Evolutionary conservation across 2,113 vertebrate species (phyloP).

Genomic region (Aphyosemion australe): DNA sequence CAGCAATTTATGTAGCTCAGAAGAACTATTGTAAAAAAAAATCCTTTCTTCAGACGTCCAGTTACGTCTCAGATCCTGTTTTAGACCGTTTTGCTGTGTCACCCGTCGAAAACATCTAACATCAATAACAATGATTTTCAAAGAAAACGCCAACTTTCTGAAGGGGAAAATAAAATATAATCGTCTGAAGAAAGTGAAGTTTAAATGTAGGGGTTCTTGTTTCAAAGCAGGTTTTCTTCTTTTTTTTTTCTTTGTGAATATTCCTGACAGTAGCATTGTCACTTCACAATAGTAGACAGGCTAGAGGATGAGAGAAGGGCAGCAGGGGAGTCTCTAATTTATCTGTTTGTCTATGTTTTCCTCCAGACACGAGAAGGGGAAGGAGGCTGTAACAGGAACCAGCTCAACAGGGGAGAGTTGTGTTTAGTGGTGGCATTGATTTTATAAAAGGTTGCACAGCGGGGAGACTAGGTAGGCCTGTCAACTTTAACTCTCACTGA

Average conservation of each 20-base stretch:
- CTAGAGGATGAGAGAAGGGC: conserved; percentile 48
- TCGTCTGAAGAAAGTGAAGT: conserved; percentile 53
- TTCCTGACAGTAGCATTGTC: conserved; percentile 42
- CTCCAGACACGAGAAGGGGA: conserved; percentile 36
- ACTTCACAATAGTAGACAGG: conserved; percentile 45
- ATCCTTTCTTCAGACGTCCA: conserved; percentile 40
- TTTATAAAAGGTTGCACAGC: conserved; percentile 78
- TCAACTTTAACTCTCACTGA: conserved; percentile 63
- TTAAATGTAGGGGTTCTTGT: conserved; percentile 51
- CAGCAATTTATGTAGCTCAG: conserved; percentile 35
- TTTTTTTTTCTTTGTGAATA: conserved; percentile 12
- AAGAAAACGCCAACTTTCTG: conserved; percentile 21
- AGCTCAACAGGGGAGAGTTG: conserved; percentile 62
- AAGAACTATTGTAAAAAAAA: conserved; percentile 40
- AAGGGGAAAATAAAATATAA: conserved; percentile 50
- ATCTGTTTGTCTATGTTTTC: conserved; percentile 76
- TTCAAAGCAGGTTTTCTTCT: conserved; percentile 20
- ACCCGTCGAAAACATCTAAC: conserved; percentile 38
- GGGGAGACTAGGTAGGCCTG: conserved; percentile 71
- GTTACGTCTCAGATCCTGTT: conserved; percentile 22
- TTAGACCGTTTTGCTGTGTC: conserved; percentile 30
- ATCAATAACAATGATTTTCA: conserved; percentile 48
- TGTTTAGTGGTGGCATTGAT: conserved; percentile 79
- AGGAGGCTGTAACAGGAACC: conserved; percentile 60
- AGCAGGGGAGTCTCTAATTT: conserved; percentile 64